Evolutionary conservation across 2,888 invertebrate genomes (phyloP).

Genomic region (Lepeophtheirus nordmannii): DNA sequence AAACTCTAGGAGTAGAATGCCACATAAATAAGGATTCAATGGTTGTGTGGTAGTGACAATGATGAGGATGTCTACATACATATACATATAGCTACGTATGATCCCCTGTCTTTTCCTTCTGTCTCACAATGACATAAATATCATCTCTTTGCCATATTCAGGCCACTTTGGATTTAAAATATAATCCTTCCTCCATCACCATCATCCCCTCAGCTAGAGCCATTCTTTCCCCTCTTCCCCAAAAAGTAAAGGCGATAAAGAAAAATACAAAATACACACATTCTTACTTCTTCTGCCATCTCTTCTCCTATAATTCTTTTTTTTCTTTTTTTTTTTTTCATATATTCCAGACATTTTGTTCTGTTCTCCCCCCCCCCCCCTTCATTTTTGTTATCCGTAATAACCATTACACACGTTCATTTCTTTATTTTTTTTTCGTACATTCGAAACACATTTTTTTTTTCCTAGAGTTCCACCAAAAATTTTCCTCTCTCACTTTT

Average conservation of each 20-base stretch:
- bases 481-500: not conserved
- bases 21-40: too few species aligned
- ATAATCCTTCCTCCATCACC: not conserved
- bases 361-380: not conserved
- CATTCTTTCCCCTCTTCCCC: not conserved
- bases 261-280: not conserved
- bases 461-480: not conserved
- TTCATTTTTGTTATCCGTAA: conserved; percentile 1
- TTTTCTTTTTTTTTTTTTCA: not conserved
- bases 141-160: conserved; percentile 8
- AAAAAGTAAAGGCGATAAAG: conserved; percentile 2
- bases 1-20: too few species aligned
- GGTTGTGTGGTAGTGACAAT: too few species aligned
- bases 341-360: conserved; percentile 1
- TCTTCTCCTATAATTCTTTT: conserved; percentile 8
- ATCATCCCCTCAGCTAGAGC: not conserved
- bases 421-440: not conserved
- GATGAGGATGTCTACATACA: too few species aligned
- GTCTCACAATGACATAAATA: not conserved
- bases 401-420: conserved; percentile 8
- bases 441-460: conserved; percentile 6
- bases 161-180: conserved; percentile 8
- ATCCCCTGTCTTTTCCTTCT: not conserved
- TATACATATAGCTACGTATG: too few species aligned
- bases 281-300: not conserved